Evolutionary conservation across 2,113 vertebrate genomes (phyloP).

Genomic region (Gorsachius goisagi): DNA sequence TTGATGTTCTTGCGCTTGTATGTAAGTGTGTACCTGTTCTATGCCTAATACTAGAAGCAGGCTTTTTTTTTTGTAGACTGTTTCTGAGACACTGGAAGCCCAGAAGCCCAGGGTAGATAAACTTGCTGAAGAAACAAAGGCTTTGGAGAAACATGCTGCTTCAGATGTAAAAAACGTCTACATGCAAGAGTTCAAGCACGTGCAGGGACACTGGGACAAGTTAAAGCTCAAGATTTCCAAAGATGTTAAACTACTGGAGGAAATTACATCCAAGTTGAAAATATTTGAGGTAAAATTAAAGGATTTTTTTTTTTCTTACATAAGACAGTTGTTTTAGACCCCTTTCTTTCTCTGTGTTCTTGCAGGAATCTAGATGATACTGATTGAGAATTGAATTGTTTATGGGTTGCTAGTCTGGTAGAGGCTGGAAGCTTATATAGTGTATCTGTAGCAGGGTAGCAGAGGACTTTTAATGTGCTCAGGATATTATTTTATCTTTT

Average conservation of each 20-base stretch:
- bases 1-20: not conserved
- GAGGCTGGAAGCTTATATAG: not conserved
- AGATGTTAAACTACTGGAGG: slow-evolving; percentile 83
- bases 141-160: slow-evolving; percentile 63
- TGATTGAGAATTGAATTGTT: not conserved
- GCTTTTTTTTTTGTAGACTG: slow-evolving; percentile 43
- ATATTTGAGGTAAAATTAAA: slow-evolving; percentile 82
- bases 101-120: slow-evolving; percentile 71
- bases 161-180: slow-evolving; percentile 46
- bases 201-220: slow-evolving; percentile 81
- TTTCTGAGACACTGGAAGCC: slow-evolving; percentile 82
- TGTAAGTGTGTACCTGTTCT: not conserved
- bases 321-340: not conserved
- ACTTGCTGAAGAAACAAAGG: slow-evolving; percentile 76
- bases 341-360: not conserved
- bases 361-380: not conserved
- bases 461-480: not conserved
- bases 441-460: not conserved
- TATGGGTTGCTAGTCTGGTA: not conserved
- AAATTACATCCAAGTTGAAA: slow-evolving; percentile 83
- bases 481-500: not conserved
- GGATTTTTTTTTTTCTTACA: not conserved
- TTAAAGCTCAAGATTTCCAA: slow-evolving; percentile 79
- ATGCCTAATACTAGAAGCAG: not conserved
- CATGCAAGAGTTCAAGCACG: slow-evolving; percentile 69